Base-by-base conservation (phyloP, 2,888 invertebrate genomes). In the Polyommatus icarus region DNA sequence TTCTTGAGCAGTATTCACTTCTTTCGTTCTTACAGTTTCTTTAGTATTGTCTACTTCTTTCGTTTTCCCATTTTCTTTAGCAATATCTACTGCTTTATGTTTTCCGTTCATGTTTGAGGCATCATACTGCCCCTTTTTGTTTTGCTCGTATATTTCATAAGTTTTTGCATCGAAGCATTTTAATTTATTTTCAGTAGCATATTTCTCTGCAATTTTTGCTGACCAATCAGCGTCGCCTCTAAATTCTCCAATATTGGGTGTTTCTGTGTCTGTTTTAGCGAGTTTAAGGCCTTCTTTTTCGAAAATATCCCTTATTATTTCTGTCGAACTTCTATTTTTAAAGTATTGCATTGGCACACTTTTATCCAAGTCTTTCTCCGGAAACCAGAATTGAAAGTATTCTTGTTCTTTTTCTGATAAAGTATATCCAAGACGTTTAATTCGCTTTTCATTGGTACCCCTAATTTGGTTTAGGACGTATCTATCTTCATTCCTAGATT, bases 151-250 rank as follows among this genome's bases (percentile, higher is more conserved):
- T 29, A 5, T 67, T 67, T 67, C 67, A 67, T 29, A 29, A 18
- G 29, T 67, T 29, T 67, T 67, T 29, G 24, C 12, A 20, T 67
- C 67, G 15, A 67, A 32, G 67, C 67, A 67, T 29, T 67, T 67
- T 67, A 67, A 67, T 67, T 67, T 67, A 18, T 67, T 67, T 29
- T 67, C 15, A 67, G 67, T 67, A 20, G 67, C 67, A 67, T 67
- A 67, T 67, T 67, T 67, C 67, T 67, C 29, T 67, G 15, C 67
- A 67, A 67, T 67, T 67, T 67, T 67, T 67, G 67, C 15, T 29
- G 67, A 67, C 67, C 67, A 67, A 67, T 67, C 32, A 67, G 12
- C 15, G 29, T 32, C 29, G 18, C 67, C 6, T 67, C 18, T 32
- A 15, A 24, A 15, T 67, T 67, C 15, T 67, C 5, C 67, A 67